Base-by-base conservation (phyloP, 2,888 invertebrate species). In the Operophtera brumata region DNA sequence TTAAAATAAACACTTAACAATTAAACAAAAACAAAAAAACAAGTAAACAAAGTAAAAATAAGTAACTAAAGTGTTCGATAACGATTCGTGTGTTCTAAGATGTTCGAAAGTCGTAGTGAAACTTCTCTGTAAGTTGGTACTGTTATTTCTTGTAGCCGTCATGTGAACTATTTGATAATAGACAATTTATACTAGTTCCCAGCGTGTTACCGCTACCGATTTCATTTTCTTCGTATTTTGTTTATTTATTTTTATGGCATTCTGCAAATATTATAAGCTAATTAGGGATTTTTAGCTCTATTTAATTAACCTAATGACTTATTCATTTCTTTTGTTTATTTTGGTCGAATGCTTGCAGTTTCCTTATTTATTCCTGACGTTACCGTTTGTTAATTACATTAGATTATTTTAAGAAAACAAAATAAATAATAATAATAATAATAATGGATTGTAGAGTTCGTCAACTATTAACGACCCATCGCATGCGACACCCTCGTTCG, bases 141-240 rank as follows among this genome's bases (percentile, higher is more conserved):
- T n/a, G 12, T 13, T n/a, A 25, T 42, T 42, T 42, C 11, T 42
- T 11, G 36, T 44, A 12, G 32, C 9, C 14, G 42, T 43, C 28
- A 56, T 58, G 60, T 51, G 60, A 62, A 56, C 56, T 58, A 54
- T 58, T 58, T 52, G 52, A 54, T 60, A 60, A 60, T 61, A 30
- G 58, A 36, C 51, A 42, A 58, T 58, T 47, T 42, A 54, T 39
- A 47, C 56, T 13, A 47, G 58, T 58, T 63, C 60, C 46, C 58
- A 60, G 41, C 56, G 44, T 48, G 44, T 40, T 39, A 40, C 56
- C 56, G 56, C 57, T 52, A 53, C 57, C 4, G 48, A 57, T 57
- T 57, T 57, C 48, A 57, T 57, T 57, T 57, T 49, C 52, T 42
- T 42, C 37, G 52, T 36, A 52, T 57, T 48, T 57, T 34, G 47